Percentiles rank a stretch among this genome's conserved stretches.
Conservation (phyloP, 2,797 vertebrate genomes). For the Phylloscopus collybita region DNA sequence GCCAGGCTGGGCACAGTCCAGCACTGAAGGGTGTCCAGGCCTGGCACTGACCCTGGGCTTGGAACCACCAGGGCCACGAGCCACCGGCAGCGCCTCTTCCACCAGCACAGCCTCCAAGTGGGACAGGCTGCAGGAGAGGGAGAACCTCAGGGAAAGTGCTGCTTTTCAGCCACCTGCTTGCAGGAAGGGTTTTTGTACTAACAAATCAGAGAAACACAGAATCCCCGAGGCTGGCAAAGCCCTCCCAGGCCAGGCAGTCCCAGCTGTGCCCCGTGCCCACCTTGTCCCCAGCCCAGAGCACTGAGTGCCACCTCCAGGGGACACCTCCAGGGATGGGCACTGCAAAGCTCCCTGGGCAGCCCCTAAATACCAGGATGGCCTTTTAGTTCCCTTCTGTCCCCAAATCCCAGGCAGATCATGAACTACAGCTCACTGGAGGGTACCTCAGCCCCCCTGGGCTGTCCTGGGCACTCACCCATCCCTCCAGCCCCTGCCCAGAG, state of each 20-base stretch:
- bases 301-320: background rate
- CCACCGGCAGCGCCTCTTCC: background rate
- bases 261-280: background rate
- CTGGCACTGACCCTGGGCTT: background rate
- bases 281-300: background rate
- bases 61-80: background rate
- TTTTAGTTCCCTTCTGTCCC: background rate
- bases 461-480: accelerated
- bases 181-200: background rate
- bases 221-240: background rate
- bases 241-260: background rate
- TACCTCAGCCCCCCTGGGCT: accelerated
- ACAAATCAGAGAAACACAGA: accelerated
- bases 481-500: background rate
- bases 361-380: background rate
- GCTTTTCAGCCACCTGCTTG: background rate
- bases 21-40: background rate
- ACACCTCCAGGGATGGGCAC: background rate
- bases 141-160: background rate
- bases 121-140: background rate
- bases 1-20: background rate
- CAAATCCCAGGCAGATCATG: too few species aligned
- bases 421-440: too few species aligned
- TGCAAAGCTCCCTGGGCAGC: background rate
- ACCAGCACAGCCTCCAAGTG: background rate